phyloP scores from a whole-genome alignment of 92 coral and sea anemone species.

The Palythoa heliodiscus region DNA sequence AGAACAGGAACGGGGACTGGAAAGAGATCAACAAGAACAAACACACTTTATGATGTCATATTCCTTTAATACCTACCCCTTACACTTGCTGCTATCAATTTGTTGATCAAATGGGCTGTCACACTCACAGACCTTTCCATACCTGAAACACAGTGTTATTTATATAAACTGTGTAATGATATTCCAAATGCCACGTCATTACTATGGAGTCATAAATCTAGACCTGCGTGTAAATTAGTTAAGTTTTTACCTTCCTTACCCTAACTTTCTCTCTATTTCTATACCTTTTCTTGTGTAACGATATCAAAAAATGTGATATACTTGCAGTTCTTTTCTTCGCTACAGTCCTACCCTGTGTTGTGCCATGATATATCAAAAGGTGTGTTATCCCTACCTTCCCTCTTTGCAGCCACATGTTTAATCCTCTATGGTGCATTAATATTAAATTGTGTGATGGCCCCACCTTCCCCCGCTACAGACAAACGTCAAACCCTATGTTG shows the following conservation, averaged over 20 bases:
- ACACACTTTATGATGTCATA: neutral
- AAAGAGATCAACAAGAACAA: neutral
- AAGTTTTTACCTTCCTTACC: too few relatives aligned
- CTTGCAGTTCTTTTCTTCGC: too few relatives aligned
- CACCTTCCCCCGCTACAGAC: slow-evolving; percentile 82
- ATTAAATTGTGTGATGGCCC: neutral
- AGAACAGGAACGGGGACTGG: neutral
- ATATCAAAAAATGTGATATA: too few relatives aligned
- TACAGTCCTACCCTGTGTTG: too few relatives aligned
- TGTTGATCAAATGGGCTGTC: slow-evolving; percentile 81
- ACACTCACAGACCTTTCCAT: slow-evolving; percentile 81
- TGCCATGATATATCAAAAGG: too few relatives aligned
- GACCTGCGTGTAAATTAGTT: too few relatives aligned
- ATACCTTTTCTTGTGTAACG: too few relatives aligned
- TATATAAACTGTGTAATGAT: neutral
- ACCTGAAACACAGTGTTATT: slow-evolving; percentile 40
- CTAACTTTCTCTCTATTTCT: too few relatives aligned
- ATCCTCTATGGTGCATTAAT: neutral
- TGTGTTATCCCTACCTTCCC: neutral
- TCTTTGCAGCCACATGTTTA: neutral
- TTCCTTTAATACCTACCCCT: slow-evolving; percentile 56
- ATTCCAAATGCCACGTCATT: too few relatives aligned
- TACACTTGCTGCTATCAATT: slow-evolving; percentile 62
- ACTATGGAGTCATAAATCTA: too few relatives aligned
- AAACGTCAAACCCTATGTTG: slow-evolving; percentile 37